Evolutionary conservation across 2,113 vertebrate genomes (phyloP).

Genomic region (Chrysemys picta): DNA sequence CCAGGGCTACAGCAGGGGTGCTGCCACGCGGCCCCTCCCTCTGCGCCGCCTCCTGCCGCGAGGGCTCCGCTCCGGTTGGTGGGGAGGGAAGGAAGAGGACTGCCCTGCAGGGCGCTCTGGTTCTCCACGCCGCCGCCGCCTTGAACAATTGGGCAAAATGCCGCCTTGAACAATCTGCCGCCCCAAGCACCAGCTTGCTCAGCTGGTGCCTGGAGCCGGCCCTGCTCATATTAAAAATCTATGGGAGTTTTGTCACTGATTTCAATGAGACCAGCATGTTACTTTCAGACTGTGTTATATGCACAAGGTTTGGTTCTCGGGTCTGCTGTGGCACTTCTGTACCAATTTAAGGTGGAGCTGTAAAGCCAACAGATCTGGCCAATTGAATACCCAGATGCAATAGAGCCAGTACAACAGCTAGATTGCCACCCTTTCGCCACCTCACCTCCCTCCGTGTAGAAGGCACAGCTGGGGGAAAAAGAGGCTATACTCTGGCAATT

Average conservation of each 20-base stretch:
- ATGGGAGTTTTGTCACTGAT: not conserved
- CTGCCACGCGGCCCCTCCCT: no score
- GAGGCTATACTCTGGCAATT: not conserved
- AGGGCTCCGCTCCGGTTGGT: no score
- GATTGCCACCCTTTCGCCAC: not conserved
- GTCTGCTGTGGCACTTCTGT: not conserved
- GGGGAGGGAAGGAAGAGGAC: no score
- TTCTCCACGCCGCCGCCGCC: no score
- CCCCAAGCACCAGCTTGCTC: no score
- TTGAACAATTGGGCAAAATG: no score
- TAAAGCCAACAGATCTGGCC: not conserved
- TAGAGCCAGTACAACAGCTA: not conserved
- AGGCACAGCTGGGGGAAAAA: not conserved
- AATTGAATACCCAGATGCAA: not conserved
- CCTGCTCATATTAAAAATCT: not conserved
- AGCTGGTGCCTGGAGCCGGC: no score
- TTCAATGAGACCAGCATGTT: not conserved
- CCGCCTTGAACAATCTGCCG: no score
- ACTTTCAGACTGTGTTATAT: not conserved
- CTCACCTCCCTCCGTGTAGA: not conserved
- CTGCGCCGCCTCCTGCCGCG: no score
- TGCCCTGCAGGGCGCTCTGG: no score
- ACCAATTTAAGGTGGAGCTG: not conserved
- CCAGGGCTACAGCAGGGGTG: no score
- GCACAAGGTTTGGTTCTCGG: not conserved